A percentile compares a stretch with the other conserved stretches of the same genome.
Evolutionary conservation across 2,888 invertebrate species (phyloP).

Genomic region (Halocaridina rubra): DNA sequence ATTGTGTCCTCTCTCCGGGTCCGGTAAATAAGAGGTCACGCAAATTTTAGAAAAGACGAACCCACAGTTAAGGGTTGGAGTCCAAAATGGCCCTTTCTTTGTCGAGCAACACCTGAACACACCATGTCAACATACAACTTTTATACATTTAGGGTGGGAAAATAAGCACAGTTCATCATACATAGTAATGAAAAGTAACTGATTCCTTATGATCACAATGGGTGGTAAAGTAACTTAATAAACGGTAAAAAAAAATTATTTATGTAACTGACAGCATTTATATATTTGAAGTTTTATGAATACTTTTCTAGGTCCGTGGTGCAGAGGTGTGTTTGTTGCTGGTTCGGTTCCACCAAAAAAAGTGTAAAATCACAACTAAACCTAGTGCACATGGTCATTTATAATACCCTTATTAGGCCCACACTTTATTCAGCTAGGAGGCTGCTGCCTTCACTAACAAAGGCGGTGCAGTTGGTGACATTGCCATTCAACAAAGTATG

Average conservation of each 20-base stretch:
- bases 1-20: slow-evolving; percentile 57
- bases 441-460: neutral
- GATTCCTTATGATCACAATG: slow-evolving; percentile 45
- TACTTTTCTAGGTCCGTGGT: slow-evolving; percentile 48
- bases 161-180: slow-evolving; percentile 38
- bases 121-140: slow-evolving; percentile 46
- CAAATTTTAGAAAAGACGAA: slow-evolving; percentile 37
- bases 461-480: neutral
- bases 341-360: slow-evolving; percentile 59
- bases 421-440: neutral
- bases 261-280: slow-evolving; percentile 33
- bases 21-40: slow-evolving; percentile 57
- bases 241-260: slow-evolving; percentile 5
- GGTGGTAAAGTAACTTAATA: slow-evolving; percentile 31
- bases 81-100: slow-evolving; percentile 62
- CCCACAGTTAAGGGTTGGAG: slow-evolving; percentile 57
- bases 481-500: neutral
- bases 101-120: slow-evolving; percentile 60
- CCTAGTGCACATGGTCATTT: slow-evolving; percentile 56
- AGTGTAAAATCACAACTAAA: slow-evolving; percentile 62
- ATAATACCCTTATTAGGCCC: slow-evolving; percentile 30
- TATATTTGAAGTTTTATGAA: neutral
- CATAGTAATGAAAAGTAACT: slow-evolving; percentile 19
- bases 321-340: slow-evolving; percentile 62
- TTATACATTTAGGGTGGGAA: slow-evolving; percentile 53